Conservation (phyloP, 37 sponge, comb jelly and placozoan genomes). For the Tethya wilhelma region DNA sequence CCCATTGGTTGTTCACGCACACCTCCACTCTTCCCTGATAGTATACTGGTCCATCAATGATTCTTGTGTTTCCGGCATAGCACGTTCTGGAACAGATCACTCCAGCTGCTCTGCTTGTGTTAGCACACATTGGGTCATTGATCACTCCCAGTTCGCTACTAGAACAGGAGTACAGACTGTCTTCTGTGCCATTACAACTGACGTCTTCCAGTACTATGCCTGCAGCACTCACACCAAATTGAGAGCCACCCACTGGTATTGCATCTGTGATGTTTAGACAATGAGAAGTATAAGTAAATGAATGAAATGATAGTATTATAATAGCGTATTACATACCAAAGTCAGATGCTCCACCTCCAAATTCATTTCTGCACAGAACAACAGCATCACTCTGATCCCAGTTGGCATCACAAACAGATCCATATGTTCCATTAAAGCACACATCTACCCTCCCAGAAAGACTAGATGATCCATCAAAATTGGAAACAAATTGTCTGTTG, state of each 20-base stretch:
- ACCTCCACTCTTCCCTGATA: constrained; percentile 29
- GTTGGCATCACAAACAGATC: constrained; percentile 17
- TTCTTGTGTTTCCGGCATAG: background rate
- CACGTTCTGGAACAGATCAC: constrained; percentile 10
- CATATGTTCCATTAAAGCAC: background rate
- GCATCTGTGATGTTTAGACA: too few relatives aligned
- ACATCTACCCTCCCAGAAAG: constrained; percentile 2
- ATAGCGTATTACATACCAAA: too few relatives aligned
- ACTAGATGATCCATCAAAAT: background rate
- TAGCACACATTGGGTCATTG: background rate
- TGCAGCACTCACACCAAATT: background rate
- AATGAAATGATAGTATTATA: too few relatives aligned
- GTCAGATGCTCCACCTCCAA: background rate
- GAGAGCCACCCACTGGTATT: constrained; percentile 6
- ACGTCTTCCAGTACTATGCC: constrained; percentile 9
- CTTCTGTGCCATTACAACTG: constrained; percentile 14
- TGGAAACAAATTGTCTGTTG: background rate
- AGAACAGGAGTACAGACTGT: background rate
- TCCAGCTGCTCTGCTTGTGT: constrained; percentile 9
- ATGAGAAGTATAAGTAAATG: too few relatives aligned
- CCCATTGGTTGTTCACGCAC: constrained; percentile 16
- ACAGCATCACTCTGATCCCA: constrained; percentile 1
- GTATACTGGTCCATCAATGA: background rate
- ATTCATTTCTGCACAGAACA: background rate
- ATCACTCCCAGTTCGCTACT: background rate